Evolutionary conservation across 30 jellyfish, hydroid and myxozoan species (phyloP), one percentile per base, ranked within the genome.

Genomic region (Turritopsis dohrnii): DNA sequence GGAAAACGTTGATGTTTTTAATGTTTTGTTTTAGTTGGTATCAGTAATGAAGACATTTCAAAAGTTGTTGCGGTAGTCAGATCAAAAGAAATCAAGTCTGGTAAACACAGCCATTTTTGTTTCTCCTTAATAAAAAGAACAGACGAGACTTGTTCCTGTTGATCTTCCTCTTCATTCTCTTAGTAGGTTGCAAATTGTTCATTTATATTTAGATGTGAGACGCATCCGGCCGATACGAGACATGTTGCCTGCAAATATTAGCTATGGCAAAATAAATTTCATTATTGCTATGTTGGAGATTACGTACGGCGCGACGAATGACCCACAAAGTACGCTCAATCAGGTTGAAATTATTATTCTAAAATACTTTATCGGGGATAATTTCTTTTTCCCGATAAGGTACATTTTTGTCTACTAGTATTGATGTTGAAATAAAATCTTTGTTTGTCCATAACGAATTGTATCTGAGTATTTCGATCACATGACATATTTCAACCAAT

Each of bases 261-360:
- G 89, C 53, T 87, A 65, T 83, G 97, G 97, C 17, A 72, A 72
- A 71, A 31, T 91, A 0, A 41, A 80, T 52, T 84, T 91, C 65
- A 74, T 91, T 13, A 21, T 91, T 28, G 83, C 95, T 1, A 72
- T 91, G 96, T 54, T 91, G 65, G 97, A 91, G 76, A 71, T 91
- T 28, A 80, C 89, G 8, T 91, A 52, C 76, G 96, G 97, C 20
- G 86, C 80, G 8, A 80, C 74, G 52, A 81, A 80, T 30, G 84
- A 88, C 26, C 83, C 79, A 71, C 88, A 27, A 24, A 1, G 18
- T 41, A 3, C 9, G 9, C 60, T 3, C 60, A 41, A 41, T 41
- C 60, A 41, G 60, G 60, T 41, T 5, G 13, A 3, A 5, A 41
- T 41, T 41, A n/a, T n/a, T n/a, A n/a, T n/a, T n/a, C n/a, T n/a